Evolutionary conservation across 1,140 invertebrate genomes (phyloP), one percentile per base, ranked within the genome.

Genomic region (Agrypnia vestita): DNA sequence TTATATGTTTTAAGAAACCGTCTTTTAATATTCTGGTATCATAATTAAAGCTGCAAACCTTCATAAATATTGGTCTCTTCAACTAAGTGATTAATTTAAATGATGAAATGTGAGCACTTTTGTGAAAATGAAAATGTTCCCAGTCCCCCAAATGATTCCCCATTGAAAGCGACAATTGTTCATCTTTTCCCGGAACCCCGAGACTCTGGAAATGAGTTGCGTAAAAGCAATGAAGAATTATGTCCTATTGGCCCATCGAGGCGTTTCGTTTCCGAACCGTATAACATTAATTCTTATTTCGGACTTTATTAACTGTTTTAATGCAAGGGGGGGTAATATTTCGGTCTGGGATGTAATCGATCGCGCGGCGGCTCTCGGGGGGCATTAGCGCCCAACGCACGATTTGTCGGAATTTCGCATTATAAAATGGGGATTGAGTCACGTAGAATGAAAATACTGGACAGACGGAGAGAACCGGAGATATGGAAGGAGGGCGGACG

Each of bases 351-450:
- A 15, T 46, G 51, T 19, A 53, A 72, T 72, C 69, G 47, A 25
- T 61, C 15, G 15, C 43, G 12, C 10, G 8, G 51, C 13, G 35
- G 25, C 8, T 25, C 49, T 55, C 21, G 9, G n/a, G 19, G 71
- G 53, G 71, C n/a, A 55, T 73, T 47, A 75, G 3, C 15, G 73
- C 73, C 73, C 53, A 51, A 75, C 73, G 53, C 73, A 75, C 73
- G 73, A 75, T 75, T 75, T 75, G 73, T 75, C 55, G 73, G 73
- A 75, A 75, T 75, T 75, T 47, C 73, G 73, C 73, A 56, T 75
- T 75, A 61, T 56, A 75, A 75, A 75, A 75, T 46, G 55, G 73
- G 56, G 19, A 75, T 75, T 75, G 73, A 75, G 55, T 75, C 73
- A 75, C 73, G 73, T 75, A 75, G 21, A 46, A 47, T 55, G 49